These are phyloP conservation scores for Nomada fucata DNA, from an alignment of 2,888 invertebrate genomes.

Conservation along the genomic window DNA sequence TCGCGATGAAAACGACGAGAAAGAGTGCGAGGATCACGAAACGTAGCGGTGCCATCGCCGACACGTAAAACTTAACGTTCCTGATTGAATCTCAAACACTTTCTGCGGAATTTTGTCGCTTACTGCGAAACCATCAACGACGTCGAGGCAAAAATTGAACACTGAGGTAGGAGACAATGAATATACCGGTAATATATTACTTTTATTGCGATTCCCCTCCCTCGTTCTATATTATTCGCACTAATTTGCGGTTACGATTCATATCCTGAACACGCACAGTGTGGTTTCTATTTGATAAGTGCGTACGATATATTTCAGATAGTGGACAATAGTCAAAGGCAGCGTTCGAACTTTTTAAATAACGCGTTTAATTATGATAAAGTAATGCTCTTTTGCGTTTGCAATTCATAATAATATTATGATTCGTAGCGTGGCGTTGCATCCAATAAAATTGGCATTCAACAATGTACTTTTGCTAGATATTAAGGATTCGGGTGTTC, in stretches of 20 bases:
- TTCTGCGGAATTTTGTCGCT: too few relatives aligned
- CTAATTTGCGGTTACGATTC: constrained; percentile 60
- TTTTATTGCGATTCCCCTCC: constrained; percentile 37
- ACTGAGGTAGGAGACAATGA: constrained; percentile 6
- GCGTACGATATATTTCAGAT: constrained; percentile 28
- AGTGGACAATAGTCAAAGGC: constrained; percentile 11
- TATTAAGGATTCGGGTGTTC: too few relatives aligned
- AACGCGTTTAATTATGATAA: not conserved
- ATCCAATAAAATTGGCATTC: too few relatives aligned
- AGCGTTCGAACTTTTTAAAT: not conserved
- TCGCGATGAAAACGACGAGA: constrained; percentile 10
- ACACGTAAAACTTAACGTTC: not conserved
- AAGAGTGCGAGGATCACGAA: constrained; percentile 49
- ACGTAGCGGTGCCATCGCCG: constrained; percentile 53
- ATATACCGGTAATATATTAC: constrained; percentile 15
- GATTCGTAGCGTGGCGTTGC: not conserved
- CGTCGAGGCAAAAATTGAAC: not conserved
- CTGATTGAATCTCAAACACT: too few relatives aligned
- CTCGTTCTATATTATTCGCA: constrained; percentile 17
- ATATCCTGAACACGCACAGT: constrained; percentile 49
- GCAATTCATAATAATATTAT: not conserved
- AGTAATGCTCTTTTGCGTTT: not conserved
- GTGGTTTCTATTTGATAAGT: constrained; percentile 44
- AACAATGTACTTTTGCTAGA: too few relatives aligned
- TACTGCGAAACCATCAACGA: not conserved